phyloP scores from a whole-genome alignment of 2,888 invertebrate species.

The Ommatoiulus sabulosus region DNA sequence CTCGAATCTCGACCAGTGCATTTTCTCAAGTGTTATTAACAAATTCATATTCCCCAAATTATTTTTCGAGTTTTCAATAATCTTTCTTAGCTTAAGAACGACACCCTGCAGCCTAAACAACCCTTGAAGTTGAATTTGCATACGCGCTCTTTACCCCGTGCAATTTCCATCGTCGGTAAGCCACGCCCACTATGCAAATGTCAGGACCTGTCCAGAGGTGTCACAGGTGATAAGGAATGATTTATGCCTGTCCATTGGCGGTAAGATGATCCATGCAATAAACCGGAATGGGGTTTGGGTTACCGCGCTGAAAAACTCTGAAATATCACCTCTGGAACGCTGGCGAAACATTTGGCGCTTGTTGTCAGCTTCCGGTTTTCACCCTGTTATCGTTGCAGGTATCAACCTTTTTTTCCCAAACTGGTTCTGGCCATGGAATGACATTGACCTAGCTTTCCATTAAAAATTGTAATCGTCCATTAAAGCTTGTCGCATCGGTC shows the following conservation, averaged over 20 bases:
- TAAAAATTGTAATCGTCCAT: conserved; percentile 31
- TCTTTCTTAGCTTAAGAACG: no score
- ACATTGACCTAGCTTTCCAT: conserved; percentile 17
- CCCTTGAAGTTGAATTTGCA: not conserved
- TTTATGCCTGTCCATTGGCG: not conserved
- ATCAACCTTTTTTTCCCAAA: conserved; percentile 5
- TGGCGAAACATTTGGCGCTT: not conserved
- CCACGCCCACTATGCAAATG: not conserved
- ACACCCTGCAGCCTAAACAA: not conserved
- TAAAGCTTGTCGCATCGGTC: conserved; percentile 10
- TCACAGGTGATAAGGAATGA: not conserved
- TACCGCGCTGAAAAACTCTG: not conserved
- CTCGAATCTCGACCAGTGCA: no score
- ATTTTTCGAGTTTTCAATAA: no score
- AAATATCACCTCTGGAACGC: conserved; percentile 25
- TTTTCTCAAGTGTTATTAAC: no score
- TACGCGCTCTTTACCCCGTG: not conserved
- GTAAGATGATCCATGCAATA: not conserved
- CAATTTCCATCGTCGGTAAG: not conserved
- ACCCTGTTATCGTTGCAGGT: not conserved
- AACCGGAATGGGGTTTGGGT: conserved; percentile 17
- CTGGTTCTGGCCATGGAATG: not conserved
- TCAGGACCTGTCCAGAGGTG: not conserved
- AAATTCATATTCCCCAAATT: no score
- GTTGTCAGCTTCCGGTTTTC: not conserved